These are phyloP conservation scores for Peromyscus leucopus DNA, from an alignment of 2,113 vertebrate genomes.

Conservation along the genomic window DNA sequence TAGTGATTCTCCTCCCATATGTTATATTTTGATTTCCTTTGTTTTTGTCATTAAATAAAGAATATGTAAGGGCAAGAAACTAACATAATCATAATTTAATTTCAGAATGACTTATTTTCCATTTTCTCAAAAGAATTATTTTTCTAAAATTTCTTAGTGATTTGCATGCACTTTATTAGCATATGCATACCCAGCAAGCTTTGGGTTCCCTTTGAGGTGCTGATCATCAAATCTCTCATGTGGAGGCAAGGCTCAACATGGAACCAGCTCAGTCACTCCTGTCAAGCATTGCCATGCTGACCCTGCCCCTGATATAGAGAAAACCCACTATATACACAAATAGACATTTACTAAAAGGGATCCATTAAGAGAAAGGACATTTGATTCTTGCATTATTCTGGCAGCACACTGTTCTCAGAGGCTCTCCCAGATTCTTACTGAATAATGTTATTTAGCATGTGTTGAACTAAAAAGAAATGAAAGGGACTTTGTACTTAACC, in stretches of 20 bases:
- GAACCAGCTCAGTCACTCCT: not conserved
- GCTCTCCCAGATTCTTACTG: not conserved
- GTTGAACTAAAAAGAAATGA: not conserved
- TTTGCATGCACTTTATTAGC: not conserved
- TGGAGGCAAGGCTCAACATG: not conserved
- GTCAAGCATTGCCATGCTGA: not conserved
- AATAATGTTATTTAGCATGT: not conserved
- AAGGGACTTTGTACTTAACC: conserved; percentile 48
- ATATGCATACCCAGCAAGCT: not conserved
- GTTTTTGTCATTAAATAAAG: not conserved
- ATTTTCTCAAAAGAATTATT: not conserved
- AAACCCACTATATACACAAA: conserved; percentile 43
- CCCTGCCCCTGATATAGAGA: conserved; percentile 9
- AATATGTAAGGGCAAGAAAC: not conserved
- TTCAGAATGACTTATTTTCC: conserved; percentile 12
- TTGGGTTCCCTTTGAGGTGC: not conserved
- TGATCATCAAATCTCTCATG: not conserved
- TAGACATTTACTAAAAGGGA: conserved; percentile 50
- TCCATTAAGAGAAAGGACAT: conserved; percentile 48
- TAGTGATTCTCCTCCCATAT: not conserved
- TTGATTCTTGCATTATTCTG: conserved; percentile 49
- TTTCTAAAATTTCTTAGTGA: conserved; percentile 18
- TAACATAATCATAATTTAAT: not conserved
- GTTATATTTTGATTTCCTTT: not conserved
- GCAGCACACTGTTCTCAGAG: not conserved